Percentiles rank a stretch among this genome's conserved stretches.
These are phyloP conservation scores for Acanthosepion lycidas DNA, from an alignment of 2,888 invertebrate species.

Conservation along the genomic window DNA sequence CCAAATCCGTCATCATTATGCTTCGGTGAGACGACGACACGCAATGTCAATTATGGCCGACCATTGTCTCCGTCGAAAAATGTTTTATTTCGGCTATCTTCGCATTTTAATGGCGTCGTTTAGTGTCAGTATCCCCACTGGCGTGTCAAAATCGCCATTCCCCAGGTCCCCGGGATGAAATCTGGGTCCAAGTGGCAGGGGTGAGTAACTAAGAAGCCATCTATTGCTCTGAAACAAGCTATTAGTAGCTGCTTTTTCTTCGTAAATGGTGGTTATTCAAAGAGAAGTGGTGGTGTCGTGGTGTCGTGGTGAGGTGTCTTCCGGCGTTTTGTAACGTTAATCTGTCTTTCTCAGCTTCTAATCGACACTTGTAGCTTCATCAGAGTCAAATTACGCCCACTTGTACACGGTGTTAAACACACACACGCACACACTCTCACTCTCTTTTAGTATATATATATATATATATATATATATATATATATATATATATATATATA, in stretches of 20 bases:
- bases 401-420: neutral
- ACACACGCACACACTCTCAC: neutral
- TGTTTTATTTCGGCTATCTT: neutral
- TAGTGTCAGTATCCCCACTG: neutral
- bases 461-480: too few species aligned
- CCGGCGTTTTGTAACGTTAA: neutral
- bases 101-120: neutral
- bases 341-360: neutral
- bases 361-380: neutral
- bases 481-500: too few species aligned
- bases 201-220: neutral
- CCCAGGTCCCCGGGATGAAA: neutral
- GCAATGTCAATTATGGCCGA: neutral
- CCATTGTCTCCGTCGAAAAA: slow-evolving; percentile 33
- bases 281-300: neutral
- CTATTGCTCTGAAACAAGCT: slow-evolving; percentile 6
- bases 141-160: slow-evolving; percentile 22
- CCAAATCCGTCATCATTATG: neutral
- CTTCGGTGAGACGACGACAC: neutral
- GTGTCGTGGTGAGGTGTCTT: neutral
- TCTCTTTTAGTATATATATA: neutral
- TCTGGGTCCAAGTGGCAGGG: neutral
- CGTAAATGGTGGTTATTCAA: neutral
- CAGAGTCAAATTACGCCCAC: neutral
- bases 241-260: neutral